Percentiles rank a stretch among this genome's conserved stretches.
Conservation (phyloP, 2,888 invertebrate genomes). For the Andrena fulva region DNA sequence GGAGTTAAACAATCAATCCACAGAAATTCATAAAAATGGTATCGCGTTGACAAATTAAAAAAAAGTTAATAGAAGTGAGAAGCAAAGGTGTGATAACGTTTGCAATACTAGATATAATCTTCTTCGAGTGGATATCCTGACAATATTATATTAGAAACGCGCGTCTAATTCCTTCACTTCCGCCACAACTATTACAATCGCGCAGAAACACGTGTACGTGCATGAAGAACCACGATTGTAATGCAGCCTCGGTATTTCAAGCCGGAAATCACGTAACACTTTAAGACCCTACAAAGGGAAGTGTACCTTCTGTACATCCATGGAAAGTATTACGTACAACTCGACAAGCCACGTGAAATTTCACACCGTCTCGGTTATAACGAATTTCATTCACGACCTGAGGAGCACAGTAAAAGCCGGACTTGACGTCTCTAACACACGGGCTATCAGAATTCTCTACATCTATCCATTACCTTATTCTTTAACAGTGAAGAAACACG, state of each 20-base stretch:
- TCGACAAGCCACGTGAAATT: slow-evolving; percentile 39
- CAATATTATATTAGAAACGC: not conserved
- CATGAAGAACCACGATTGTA: slow-evolving; percentile 65
- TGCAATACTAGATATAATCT: not conserved
- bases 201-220: slow-evolving; percentile 56
- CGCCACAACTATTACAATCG: slow-evolving; percentile 53
- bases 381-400: slow-evolving; percentile 25
- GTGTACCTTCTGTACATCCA: slow-evolving; percentile 43
- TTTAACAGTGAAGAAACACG: no score
- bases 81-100: no score
- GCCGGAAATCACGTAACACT: slow-evolving; percentile 73
- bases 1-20: no score
- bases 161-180: slow-evolving; percentile 45
- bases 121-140: not conserved
- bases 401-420: not conserved
- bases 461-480: not conserved
- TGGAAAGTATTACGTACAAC: slow-evolving; percentile 54
- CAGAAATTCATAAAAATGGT: no score
- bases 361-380: slow-evolving; percentile 17
- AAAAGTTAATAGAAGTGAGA: no score
- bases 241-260: slow-evolving; percentile 65
- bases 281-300: slow-evolving; percentile 65
- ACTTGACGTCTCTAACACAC: not conserved
- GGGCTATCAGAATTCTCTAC: not conserved
- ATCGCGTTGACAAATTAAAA: no score